Percentiles rank a stretch among this genome's conserved stretches.
These are phyloP conservation scores for Grus americana DNA, from an alignment of 2,113 vertebrate genomes.

Conservation along the genomic window DNA sequence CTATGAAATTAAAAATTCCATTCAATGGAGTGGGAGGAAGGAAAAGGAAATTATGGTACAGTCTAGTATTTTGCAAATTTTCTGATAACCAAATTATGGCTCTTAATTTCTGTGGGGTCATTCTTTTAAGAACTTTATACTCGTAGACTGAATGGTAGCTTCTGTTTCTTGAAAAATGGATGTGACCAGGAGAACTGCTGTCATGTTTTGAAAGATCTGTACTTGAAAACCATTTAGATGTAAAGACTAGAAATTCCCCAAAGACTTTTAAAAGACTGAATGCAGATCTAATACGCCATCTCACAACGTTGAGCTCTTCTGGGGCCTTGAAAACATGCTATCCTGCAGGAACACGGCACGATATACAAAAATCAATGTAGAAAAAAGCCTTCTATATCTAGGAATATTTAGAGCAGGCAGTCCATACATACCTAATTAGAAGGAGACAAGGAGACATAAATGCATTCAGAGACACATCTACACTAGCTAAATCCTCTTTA, in stretches of 20 bases:
- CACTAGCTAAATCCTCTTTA: neutral
- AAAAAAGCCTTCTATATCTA: neutral
- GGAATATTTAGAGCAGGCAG: neutral
- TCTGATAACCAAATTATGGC: neutral
- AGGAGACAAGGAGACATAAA: neutral
- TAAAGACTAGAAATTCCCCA: neutral
- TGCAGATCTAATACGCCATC: neutral
- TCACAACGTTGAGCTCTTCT: neutral
- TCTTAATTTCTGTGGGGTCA: neutral
- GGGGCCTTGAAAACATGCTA: neutral
- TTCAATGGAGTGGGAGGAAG: neutral
- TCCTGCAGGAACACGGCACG: neutral
- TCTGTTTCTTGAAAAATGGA: neutral
- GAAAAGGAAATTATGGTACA: neutral
- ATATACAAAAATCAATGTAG: neutral
- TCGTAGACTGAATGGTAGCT: neutral
- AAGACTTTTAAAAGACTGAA: neutral
- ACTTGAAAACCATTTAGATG: neutral
- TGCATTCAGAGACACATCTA: neutral
- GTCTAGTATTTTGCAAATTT: neutral
- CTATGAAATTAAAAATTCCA: conserved; percentile 3
- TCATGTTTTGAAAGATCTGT: neutral
- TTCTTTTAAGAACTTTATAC: neutral
- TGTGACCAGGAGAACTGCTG: neutral
- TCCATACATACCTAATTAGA: neutral